Evolutionary conservation across 2,888 invertebrate genomes (phyloP).

Genomic region (Epirrita christyi): DNA sequence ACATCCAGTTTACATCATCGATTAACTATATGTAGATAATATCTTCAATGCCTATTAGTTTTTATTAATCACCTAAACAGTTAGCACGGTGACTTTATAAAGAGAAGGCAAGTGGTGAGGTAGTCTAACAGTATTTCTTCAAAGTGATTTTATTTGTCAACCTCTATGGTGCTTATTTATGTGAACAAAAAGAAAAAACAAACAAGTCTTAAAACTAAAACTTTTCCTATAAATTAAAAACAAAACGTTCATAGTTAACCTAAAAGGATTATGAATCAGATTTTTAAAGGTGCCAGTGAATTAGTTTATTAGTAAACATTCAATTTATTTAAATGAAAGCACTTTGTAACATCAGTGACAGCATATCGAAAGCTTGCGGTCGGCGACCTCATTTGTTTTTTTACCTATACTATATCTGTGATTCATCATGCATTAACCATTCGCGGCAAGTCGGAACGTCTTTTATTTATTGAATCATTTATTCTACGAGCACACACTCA

Average conservation of each 20-base stretch:
- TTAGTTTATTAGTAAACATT: constrained; percentile 33
- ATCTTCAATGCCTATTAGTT: constrained; percentile 56
- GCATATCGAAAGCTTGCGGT: constrained; percentile 44
- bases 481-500: constrained; percentile 34
- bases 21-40: constrained; percentile 50
- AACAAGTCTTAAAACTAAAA: neutral
- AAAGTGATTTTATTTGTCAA: constrained; percentile 9
- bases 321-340: constrained; percentile 42
- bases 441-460: constrained; percentile 34
- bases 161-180: neutral
- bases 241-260: neutral
- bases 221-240: neutral
- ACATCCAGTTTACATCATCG: constrained; percentile 48
- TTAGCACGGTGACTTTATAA: constrained; percentile 50
- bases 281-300: constrained; percentile 33
- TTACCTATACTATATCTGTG: constrained; percentile 41
- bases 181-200: neutral
- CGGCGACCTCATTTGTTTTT: constrained; percentile 49
- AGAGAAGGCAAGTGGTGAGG: constrained; percentile 27
- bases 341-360: constrained; percentile 38
- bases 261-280: constrained; percentile 14
- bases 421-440: constrained; percentile 50
- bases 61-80: constrained; percentile 50
- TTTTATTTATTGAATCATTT: constrained; percentile 42
- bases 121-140: constrained; percentile 11